Percentiles rank a stretch among this genome's conserved stretches.
phyloP scores from a whole-genome alignment of 2,113 vertebrate species.

The Heliornis fulica region DNA sequence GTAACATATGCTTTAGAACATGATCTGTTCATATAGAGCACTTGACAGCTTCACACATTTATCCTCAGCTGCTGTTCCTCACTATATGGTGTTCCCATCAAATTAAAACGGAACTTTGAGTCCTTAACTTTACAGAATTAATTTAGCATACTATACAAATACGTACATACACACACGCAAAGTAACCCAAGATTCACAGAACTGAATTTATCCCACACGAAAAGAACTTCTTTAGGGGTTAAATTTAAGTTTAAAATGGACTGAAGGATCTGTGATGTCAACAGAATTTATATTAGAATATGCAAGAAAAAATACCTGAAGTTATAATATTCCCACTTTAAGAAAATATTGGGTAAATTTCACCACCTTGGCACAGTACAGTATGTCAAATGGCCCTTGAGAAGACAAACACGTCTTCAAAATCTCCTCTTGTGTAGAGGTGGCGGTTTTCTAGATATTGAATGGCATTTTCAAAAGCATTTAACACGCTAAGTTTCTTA shows the following conservation, averaged over 20 bases:
- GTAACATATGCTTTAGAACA: constrained; percentile 32
- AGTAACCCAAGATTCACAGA: not conserved
- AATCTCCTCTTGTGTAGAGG: not conserved
- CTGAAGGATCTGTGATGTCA: not conserved
- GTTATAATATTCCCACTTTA: not conserved
- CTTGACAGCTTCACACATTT: not conserved
- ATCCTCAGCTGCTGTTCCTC: not conserved
- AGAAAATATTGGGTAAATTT: not conserved
- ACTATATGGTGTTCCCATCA: not conserved
- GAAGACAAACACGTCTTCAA: not conserved
- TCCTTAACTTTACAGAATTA: not conserved
- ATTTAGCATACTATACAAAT: not conserved
- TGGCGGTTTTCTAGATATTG: not conserved
- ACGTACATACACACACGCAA: not conserved
- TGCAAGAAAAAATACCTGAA: not conserved
- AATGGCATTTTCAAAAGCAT: not conserved
- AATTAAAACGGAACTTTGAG: not conserved
- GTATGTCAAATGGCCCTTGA: not conserved
- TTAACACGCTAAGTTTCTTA: not conserved
- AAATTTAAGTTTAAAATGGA: not conserved
- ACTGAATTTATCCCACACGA: not conserved
- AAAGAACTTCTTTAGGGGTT: not conserved
- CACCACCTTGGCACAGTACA: not conserved
- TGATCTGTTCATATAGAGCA: not conserved
- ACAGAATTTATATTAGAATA: not conserved